Evolutionary conservation across 2,797 vertebrate genomes (phyloP).

Genomic region (Acropternis orthonyx): DNA sequence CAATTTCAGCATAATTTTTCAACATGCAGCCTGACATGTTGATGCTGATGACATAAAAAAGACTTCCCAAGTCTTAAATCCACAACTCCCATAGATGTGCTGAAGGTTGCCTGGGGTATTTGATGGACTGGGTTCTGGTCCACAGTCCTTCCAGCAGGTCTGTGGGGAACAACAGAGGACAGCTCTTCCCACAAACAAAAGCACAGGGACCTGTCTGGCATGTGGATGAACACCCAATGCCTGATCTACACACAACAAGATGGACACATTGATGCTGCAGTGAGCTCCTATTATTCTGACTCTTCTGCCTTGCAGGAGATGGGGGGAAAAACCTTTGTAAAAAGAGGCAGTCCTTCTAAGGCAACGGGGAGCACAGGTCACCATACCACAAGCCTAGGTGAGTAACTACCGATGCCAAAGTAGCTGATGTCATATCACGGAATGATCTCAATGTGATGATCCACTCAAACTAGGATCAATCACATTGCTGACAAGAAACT

Average conservation of each 20-base stretch:
- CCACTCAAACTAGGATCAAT: neutral
- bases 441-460: neutral
- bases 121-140: neutral
- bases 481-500: neutral
- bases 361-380: neutral
- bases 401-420: neutral
- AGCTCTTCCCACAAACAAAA: neutral
- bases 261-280: neutral
- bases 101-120: neutral
- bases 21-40: neutral
- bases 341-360: neutral
- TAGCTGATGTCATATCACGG: neutral
- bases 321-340: neutral
- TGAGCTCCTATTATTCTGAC: neutral
- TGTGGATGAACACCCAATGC: neutral
- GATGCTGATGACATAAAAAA: neutral
- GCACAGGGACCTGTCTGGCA: neutral
- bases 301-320: neutral
- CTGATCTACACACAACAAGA: neutral
- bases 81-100: neutral
- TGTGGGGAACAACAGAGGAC: neutral
- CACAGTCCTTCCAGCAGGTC: neutral
- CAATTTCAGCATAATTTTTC: neutral
- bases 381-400: neutral
- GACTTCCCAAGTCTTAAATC: neutral